Percentiles rank a stretch among this genome's conserved stretches.
phyloP scores from a whole-genome alignment of 2,888 invertebrate species.

The Heteromurus nitidus region DNA sequence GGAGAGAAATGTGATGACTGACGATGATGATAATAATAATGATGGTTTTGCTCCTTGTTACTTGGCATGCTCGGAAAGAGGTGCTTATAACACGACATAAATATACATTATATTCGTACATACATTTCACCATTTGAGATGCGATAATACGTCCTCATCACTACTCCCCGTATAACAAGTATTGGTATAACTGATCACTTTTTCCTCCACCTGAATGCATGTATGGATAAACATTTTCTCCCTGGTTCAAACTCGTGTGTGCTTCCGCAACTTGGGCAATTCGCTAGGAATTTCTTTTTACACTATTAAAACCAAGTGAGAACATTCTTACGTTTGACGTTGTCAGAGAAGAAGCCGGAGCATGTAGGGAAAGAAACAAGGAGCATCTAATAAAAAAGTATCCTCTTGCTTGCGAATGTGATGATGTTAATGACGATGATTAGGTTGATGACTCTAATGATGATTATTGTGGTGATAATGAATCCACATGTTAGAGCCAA shows the following conservation, averaged over 20 bases:
- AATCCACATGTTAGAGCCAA: slow-evolving; percentile 43
- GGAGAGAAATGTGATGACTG: slow-evolving; percentile 21
- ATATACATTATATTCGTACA: slow-evolving; percentile 27
- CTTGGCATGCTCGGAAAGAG: background rate
- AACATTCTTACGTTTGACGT: no score
- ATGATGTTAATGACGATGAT: slow-evolving; percentile 60
- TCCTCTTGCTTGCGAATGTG: slow-evolving; percentile 34
- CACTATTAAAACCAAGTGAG: no score
- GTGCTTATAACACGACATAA: slow-evolving; percentile 30
- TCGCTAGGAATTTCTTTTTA: slow-evolving; percentile 7
- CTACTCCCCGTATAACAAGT: no score
- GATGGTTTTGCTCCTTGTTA: slow-evolving; percentile 2
- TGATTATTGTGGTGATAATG: slow-evolving; percentile 61
- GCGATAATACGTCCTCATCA: slow-evolving; percentile 28
- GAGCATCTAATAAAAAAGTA: slow-evolving; percentile 15
- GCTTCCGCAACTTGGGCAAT: slow-evolving; percentile 12
- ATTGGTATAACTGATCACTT: no score
- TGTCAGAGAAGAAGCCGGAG: background rate
- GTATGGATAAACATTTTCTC: no score
- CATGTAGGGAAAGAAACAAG: background rate
- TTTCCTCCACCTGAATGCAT: background rate
- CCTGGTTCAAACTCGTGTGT: no score
- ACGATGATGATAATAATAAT: background rate
- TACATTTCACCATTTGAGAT: slow-evolving; percentile 38
- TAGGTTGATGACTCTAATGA: slow-evolving; percentile 55